phyloP scores from a whole-genome alignment of 2,888 invertebrate genomes.

The Coenonympha glycerion region DNA sequence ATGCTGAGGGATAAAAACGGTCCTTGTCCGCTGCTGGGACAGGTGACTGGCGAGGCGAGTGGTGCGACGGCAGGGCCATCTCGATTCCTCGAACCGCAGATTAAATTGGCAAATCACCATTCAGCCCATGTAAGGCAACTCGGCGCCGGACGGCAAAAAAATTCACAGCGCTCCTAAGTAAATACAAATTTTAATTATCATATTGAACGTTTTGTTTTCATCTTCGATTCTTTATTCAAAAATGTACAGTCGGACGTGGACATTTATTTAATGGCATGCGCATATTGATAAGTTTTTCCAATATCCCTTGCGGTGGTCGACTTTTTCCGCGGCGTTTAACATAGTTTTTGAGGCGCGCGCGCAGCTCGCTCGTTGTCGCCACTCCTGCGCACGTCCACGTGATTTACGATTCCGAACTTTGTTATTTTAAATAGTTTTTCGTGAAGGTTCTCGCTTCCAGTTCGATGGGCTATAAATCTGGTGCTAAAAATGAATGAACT shows the following conservation, averaged over 20 bases:
- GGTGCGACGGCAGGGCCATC: constrained; percentile 40
- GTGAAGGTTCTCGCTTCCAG: constrained; percentile 54
- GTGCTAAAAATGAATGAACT: constrained; percentile 69
- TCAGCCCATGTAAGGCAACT: constrained; percentile 53
- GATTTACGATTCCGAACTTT: constrained; percentile 63
- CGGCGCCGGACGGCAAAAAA: constrained; percentile 59
- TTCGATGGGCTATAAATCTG: constrained; percentile 64
- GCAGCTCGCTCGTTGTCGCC: constrained; percentile 32
- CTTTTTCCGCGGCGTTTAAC: constrained; percentile 65
- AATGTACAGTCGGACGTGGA: constrained; percentile 44
- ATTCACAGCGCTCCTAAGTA: constrained; percentile 51
- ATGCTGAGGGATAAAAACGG: constrained; percentile 33
- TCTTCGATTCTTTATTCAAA: constrained; percentile 62
- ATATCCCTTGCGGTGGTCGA: constrained; percentile 58
- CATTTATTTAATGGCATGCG: constrained; percentile 65
- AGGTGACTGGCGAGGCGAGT: constrained; percentile 28
- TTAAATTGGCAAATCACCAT: constrained; percentile 69
- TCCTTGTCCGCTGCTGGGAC: constrained; percentile 43
- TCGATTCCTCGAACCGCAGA: constrained; percentile 54
- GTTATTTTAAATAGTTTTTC: constrained; percentile 63
- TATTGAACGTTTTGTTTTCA: constrained; percentile 63
- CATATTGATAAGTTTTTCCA: constrained; percentile 69
- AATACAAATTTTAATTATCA: constrained; percentile 74
- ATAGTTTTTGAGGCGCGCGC: constrained; percentile 55
- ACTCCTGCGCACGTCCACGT: constrained; percentile 43